Evolutionary conservation across 2,113 vertebrate species (phyloP).

Genomic region (Zapornia atra): DNA sequence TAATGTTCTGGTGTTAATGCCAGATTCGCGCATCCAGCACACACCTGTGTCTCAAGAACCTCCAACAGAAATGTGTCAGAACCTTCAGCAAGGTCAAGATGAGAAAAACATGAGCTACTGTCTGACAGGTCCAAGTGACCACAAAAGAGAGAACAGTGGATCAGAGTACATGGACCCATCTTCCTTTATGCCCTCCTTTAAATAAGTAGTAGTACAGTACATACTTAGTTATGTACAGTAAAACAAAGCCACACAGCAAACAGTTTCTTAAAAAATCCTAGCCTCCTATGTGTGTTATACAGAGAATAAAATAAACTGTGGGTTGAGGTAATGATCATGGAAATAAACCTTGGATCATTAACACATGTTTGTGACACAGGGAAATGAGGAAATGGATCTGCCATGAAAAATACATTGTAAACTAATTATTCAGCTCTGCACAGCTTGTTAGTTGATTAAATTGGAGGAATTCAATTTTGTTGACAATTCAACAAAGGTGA

Average conservation of each 20-base stretch:
- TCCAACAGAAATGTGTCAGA: background rate
- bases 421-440: background rate
- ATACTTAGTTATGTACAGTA: background rate
- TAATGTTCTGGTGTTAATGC: constrained; percentile 83
- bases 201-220: constrained; percentile 27
- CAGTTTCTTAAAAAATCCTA: background rate
- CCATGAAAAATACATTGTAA: constrained; percentile 31
- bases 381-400: background rate
- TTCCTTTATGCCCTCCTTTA: constrained; percentile 72
- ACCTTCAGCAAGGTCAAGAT: constrained; percentile 19
- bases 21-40: constrained; percentile 44
- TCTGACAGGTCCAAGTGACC: background rate
- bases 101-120: constrained; percentile 63
- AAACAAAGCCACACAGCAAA: constrained; percentile 35
- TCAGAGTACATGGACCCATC: constrained; percentile 89
- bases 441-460: background rate
- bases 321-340: background rate
- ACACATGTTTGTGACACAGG: background rate
- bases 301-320: constrained; percentile 1
- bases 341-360: background rate
- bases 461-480: background rate
- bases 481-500: background rate
- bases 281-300: background rate
- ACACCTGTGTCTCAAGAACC: constrained; percentile 49
- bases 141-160: constrained; percentile 40